phyloP scores from a whole-genome alignment of 1,140 invertebrate genomes.

The Limonius californicus region DNA sequence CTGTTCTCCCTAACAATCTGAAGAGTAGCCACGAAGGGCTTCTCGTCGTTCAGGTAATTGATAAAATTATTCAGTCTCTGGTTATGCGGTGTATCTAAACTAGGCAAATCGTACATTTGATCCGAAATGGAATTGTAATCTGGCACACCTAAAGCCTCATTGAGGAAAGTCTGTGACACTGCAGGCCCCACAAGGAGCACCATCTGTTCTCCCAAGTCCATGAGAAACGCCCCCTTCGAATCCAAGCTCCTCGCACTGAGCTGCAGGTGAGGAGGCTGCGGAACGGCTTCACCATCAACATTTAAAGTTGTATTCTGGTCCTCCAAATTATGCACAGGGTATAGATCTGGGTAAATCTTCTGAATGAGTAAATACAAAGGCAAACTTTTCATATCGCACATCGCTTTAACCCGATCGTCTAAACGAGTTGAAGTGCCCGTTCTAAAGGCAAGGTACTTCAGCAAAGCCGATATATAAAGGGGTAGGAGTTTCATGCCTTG shows the following conservation, averaged over 20 bases:
- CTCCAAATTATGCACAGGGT: conserved; percentile 78
- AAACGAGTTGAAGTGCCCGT: conserved; percentile 80
- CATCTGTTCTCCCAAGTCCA: conserved; percentile 84
- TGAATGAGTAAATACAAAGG: conserved; percentile 80
- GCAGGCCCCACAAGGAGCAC: conserved; percentile 84
- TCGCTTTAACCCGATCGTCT: conserved; percentile 89
- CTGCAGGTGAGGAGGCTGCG: conserved; percentile 62
- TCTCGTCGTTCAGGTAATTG: conserved; percentile 77
- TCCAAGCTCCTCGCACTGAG: conserved; percentile 71
- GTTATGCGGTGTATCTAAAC: conserved; percentile 71
- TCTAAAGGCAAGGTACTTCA: conserved; percentile 90
- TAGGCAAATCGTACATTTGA: conserved; percentile 71
- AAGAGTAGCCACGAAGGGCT: conserved; percentile 73
- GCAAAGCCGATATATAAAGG: conserved; percentile 82
- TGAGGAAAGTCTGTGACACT: conserved; percentile 71
- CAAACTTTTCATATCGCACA: conserved; percentile 91
- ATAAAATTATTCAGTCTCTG: conserved; percentile 78
- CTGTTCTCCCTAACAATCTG: conserved; percentile 91
- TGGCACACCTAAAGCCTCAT: conserved; percentile 60
- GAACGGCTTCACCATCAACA: conserved; percentile 53
- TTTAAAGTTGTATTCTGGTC: conserved; percentile 59
- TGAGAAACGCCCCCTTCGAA: conserved; percentile 83
- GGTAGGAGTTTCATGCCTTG: conserved; percentile 77
- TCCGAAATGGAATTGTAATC: conserved; percentile 55
- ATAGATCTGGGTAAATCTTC: conserved; percentile 89